phyloP scores from a whole-genome alignment of 2,888 invertebrate species.

The Nebria brevicollis region DNA sequence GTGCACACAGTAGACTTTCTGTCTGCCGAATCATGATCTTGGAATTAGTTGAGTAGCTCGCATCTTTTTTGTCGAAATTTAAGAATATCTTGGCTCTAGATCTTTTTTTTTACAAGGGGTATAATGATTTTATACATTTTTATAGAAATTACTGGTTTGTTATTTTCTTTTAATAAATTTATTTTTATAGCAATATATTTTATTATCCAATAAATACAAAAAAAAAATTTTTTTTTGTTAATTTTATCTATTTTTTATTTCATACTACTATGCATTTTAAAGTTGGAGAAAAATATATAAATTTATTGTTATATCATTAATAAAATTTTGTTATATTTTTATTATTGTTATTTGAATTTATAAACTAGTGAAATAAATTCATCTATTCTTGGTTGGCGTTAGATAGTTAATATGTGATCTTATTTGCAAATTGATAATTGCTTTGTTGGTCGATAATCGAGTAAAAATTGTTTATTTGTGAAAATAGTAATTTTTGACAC shows the following conservation, averaged over 20 bases:
- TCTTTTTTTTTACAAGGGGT: slow-evolving; percentile 27
- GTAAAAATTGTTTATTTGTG: background rate
- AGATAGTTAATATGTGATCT: too few species aligned
- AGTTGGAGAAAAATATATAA: too few species aligned
- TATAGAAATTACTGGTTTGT: background rate
- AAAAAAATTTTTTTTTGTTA: too few species aligned
- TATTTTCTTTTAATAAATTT: background rate
- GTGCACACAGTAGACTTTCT: slow-evolving; percentile 35
- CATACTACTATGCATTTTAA: too few species aligned
- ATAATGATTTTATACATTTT: slow-evolving; percentile 20
- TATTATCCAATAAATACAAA: background rate
- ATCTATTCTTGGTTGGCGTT: too few species aligned
- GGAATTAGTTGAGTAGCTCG: slow-evolving; percentile 28
- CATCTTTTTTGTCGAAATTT: slow-evolving; percentile 19
- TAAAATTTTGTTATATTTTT: too few species aligned
- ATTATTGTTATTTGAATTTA: too few species aligned
- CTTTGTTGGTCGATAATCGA: background rate
- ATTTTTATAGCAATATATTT: background rate
- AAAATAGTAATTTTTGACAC: slow-evolving; percentile 27
- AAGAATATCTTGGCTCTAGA: slow-evolving; percentile 36
- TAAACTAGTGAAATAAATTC: too few species aligned
- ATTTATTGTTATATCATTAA: too few species aligned
- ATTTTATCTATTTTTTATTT: too few species aligned
- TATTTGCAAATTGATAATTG: too few species aligned
- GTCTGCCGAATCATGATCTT: slow-evolving; percentile 41